Conservation (phyloP, 92 coral and sea anemone species). For the Phymanthus crucifer region DNA sequence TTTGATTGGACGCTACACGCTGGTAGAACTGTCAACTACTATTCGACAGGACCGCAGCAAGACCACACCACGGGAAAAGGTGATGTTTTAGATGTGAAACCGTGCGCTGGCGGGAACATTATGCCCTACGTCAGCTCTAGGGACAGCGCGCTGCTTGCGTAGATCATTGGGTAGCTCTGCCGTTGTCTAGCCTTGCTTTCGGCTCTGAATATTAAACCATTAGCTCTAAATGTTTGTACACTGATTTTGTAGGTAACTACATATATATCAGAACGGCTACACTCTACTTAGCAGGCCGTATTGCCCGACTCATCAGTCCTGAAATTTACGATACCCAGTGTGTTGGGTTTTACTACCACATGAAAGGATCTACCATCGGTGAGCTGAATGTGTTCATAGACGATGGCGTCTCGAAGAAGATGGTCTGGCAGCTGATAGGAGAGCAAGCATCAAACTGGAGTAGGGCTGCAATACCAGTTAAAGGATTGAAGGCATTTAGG, state of each 20-base stretch:
- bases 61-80: conserved; percentile 69
- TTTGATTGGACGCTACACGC: conserved; percentile 48
- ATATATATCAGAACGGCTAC: conserved; percentile 24
- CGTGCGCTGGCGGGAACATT: no score
- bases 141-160: no score
- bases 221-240: neutral
- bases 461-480: conserved; percentile 25
- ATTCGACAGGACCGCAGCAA: conserved; percentile 29
- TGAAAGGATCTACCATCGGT: conserved; percentile 46
- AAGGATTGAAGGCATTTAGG: conserved; percentile 16
- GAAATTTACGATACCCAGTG: conserved; percentile 13
- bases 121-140: no score
- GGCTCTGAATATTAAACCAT: neutral
- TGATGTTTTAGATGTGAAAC: conserved; percentile 5
- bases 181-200: no score
- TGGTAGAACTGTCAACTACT: neutral
- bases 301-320: conserved; percentile 49
- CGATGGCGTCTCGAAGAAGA: neutral
- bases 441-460: conserved; percentile 40
- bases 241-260: conserved; percentile 34
- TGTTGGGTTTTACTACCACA: conserved; percentile 46
- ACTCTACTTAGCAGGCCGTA: conserved; percentile 13
- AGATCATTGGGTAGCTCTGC: no score
- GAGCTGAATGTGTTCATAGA: conserved; percentile 41
- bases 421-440: conserved; percentile 44